Evolutionary conservation across 1,140 invertebrate species (phyloP).

Genomic region (Apis dorsata): DNA sequence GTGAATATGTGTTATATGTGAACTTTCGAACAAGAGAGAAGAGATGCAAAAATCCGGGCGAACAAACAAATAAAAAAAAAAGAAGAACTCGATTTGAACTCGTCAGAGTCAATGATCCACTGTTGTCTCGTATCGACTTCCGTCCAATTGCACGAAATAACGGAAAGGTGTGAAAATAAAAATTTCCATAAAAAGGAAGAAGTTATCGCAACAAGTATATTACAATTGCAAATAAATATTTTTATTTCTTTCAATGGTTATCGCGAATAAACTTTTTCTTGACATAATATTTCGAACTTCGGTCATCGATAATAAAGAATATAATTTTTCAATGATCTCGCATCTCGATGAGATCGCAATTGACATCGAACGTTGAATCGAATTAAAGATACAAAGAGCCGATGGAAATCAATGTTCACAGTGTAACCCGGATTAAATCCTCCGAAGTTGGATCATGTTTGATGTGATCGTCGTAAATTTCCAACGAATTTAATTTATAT

Average conservation of each 20-base stretch:
- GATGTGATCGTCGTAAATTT: slow-evolving; percentile 9
- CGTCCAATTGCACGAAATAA: neutral
- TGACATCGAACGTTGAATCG: slow-evolving; percentile 13
- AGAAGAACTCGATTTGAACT: neutral
- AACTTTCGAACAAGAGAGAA: no score
- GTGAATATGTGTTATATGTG: no score
- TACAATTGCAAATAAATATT: no score
- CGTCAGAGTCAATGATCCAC: neutral
- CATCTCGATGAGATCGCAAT: neutral
- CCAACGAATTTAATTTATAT: neutral
- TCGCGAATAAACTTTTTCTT: no score
- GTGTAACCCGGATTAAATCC: slow-evolving; percentile 53
- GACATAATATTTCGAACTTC: no score
- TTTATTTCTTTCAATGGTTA: no score
- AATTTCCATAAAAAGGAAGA: neutral
- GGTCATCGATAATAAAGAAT: no score
- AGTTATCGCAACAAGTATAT: no score
- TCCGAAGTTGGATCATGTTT: slow-evolving; percentile 3
- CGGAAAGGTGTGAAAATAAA: slow-evolving; percentile 4
- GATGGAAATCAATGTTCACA: slow-evolving; percentile 31
- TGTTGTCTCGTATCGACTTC: neutral
- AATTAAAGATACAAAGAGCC: slow-evolving; percentile 21
- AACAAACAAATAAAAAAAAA: neutral
- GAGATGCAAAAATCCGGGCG: no score
- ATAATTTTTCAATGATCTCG: neutral